Percentiles rank a stretch among this genome's conserved stretches.
phyloP scores from a whole-genome alignment of 2,888 invertebrate species.

The Sinelater perroti region DNA sequence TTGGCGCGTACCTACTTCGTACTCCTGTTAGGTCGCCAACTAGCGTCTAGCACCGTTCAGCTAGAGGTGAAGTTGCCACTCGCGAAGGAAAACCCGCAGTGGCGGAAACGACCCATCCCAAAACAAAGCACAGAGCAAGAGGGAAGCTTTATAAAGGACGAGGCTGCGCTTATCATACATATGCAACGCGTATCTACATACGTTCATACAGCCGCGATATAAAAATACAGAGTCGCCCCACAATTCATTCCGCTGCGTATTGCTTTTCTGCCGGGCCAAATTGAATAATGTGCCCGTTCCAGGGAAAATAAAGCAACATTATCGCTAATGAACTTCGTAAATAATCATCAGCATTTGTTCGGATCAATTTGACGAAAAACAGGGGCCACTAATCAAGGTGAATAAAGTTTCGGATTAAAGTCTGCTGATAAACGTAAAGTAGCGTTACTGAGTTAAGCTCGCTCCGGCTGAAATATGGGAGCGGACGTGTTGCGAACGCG shows the following conservation, averaged over 20 bases:
- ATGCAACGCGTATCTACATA: slow-evolving; percentile 59
- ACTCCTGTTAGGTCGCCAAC: too few relatives aligned
- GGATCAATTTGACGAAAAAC: slow-evolving; percentile 38
- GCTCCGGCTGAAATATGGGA: slow-evolving; percentile 14
- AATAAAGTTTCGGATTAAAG: slow-evolving; percentile 33
- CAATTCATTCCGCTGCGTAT: slow-evolving; percentile 52
- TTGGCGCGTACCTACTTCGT: too few relatives aligned
- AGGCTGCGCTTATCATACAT: slow-evolving; percentile 59
- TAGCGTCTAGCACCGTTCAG: too few relatives aligned
- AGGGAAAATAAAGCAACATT: slow-evolving; percentile 55
- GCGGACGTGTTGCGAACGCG: slow-evolving; percentile 19
- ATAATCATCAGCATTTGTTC: slow-evolving; percentile 52
- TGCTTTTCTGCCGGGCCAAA: slow-evolving; percentile 49
- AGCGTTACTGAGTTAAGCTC: slow-evolving; percentile 20
- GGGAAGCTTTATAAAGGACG: slow-evolving; percentile 54
- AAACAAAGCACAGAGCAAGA: slow-evolving; percentile 45
- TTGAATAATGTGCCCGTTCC: slow-evolving; percentile 55
- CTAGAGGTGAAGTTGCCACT: too few relatives aligned
- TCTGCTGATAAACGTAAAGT: slow-evolving; percentile 28
- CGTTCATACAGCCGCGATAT: slow-evolving; percentile 56
- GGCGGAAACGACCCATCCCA: slow-evolving; percentile 44
- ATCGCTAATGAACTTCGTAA: slow-evolving; percentile 56
- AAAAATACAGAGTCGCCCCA: slow-evolving; percentile 55
- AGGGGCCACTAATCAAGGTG: slow-evolving; percentile 26
- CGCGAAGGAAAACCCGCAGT: slow-evolving; percentile 22